Base-by-base conservation (phyloP, 2,113 vertebrate genomes). In the Pygoscelis adeliae region DNA sequence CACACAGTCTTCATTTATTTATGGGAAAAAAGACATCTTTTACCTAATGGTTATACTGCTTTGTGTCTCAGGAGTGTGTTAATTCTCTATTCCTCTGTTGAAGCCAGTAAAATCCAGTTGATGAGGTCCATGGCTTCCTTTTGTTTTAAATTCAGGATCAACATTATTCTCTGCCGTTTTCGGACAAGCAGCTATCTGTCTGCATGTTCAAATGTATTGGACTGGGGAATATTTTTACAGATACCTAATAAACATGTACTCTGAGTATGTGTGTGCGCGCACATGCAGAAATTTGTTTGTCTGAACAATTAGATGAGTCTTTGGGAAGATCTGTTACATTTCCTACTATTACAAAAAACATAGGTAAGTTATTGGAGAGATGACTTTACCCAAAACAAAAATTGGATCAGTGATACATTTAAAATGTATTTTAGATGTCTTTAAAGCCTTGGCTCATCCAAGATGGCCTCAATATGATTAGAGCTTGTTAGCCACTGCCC, bases 1-100 rank as follows among this genome's bases (percentile, higher is more conserved):
- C 34, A 42, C 42, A 42, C 42, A 73, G 58, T 50, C 63, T 74
- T 92, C 38, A 83, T 91, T 91, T 86, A 95, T 89, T 96, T 55
- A 87, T 67, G 38, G 29, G 40, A 2, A 29, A 85, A 80, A 90
- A 71, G 7, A 71, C 34, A 7, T 81, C 5, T 59, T 83, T 83
- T 42, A 42, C n/a, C 78, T 36, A 9, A 29, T 34, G 30, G 13
- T 71, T 89, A 27, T 59, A 15, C 5, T 66, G 50, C 30, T 70
- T 81, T 59, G 9, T 79, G 40, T 85, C 87, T 82, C 6, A 2
- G 67, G 67, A 83, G 73, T 1, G 0, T 10, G 38, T 55, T 81
- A 46, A 15, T 85, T 70, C 16, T 42, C 29, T 81, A 8, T 79
- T 94, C 69, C 47, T 87, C 32, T 63, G 11, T 59, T 74, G 20